Evolutionary conservation across 2,888 invertebrate species (phyloP).

Genomic region (Drosophila mimica): DNA sequence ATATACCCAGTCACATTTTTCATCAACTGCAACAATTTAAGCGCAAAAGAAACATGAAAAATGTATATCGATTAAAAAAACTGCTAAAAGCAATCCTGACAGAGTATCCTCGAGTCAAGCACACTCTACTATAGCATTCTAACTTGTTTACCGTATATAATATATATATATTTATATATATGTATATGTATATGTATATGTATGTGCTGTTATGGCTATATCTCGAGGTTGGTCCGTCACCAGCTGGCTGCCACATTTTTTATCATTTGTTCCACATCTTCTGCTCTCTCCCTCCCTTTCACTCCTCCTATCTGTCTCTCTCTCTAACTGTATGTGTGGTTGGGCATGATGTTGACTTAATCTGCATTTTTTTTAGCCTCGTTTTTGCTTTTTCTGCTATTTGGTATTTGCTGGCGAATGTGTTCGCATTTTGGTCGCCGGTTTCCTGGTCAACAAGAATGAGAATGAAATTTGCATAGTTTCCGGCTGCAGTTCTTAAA

Average conservation of each 20-base stretch:
- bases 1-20: too few species aligned
- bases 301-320: neutral
- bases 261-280: constrained; percentile 31
- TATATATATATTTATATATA: neutral
- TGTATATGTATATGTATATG: neutral
- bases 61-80: neutral
- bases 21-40: too few species aligned
- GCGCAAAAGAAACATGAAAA: too few species aligned
- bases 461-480: constrained; percentile 58
- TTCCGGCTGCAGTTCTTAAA: constrained; percentile 32
- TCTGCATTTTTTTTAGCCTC: constrained; percentile 61
- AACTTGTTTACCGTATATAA: neutral
- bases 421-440: constrained; percentile 42
- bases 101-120: neutral
- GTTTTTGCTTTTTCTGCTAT: constrained; percentile 19
- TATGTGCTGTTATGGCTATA: constrained; percentile 26
- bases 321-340: constrained; percentile 26
- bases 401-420: constrained; percentile 33
- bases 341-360: constrained; percentile 67
- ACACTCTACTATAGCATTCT: neutral
- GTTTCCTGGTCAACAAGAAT: constrained; percentile 46
- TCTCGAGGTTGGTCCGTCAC: constrained; percentile 16
- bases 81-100: neutral
- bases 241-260: constrained; percentile 59
- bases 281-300: neutral